Percentiles rank a stretch among this genome's conserved stretches.
Evolutionary conservation across 30 jellyfish, hydroid and myxozoan species (phyloP).

Genomic region (Aurelia sp.): DNA sequence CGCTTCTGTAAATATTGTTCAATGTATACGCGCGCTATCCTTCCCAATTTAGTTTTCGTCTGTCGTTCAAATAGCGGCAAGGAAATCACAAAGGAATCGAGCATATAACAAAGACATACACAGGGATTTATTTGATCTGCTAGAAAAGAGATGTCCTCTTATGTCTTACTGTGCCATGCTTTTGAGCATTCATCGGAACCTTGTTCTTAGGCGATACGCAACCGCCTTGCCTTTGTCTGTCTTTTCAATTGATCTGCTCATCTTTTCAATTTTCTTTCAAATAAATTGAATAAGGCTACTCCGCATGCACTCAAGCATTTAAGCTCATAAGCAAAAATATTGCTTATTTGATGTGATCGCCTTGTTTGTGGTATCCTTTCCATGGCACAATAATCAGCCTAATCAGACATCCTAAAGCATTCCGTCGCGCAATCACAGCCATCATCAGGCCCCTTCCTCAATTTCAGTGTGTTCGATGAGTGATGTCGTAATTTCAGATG

Average conservation of each 20-base stretch:
- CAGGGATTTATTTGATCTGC: slow-evolving; percentile 82
- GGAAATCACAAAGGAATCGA: slow-evolving; percentile 81
- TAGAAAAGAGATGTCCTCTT: slow-evolving; percentile 44
- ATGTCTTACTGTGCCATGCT: slow-evolving; percentile 76
- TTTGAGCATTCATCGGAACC: slow-evolving; percentile 65
- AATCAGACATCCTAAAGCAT: neutral
- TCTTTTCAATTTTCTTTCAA: slow-evolving; percentile 25
- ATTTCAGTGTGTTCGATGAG: neutral
- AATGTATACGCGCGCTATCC: slow-evolving; percentile 76
- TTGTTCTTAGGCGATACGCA: slow-evolving; percentile 74
- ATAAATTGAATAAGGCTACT: slow-evolving; percentile 52
- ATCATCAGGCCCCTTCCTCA: too few species aligned
- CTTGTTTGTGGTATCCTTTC: slow-evolving; percentile 68
- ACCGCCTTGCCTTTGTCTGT: slow-evolving; percentile 72
- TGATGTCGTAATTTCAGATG: neutral
- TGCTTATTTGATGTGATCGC: slow-evolving; percentile 66
- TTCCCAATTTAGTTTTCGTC: slow-evolving; percentile 68
- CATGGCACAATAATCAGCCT: slow-evolving; percentile 16
- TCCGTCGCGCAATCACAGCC: neutral
- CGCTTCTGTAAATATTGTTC: slow-evolving; percentile 78
- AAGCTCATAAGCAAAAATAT: slow-evolving; percentile 69
- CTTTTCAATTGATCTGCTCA: slow-evolving; percentile 52
- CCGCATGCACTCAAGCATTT: slow-evolving; percentile 46
- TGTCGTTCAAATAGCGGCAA: slow-evolving; percentile 78
- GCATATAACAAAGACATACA: slow-evolving; percentile 75